A percentile compares a stretch with the other conserved stretches of the same genome.
Evolutionary conservation across 2,797 vertebrate species (phyloP).

Genomic region (Sebastes cheni): DNA sequence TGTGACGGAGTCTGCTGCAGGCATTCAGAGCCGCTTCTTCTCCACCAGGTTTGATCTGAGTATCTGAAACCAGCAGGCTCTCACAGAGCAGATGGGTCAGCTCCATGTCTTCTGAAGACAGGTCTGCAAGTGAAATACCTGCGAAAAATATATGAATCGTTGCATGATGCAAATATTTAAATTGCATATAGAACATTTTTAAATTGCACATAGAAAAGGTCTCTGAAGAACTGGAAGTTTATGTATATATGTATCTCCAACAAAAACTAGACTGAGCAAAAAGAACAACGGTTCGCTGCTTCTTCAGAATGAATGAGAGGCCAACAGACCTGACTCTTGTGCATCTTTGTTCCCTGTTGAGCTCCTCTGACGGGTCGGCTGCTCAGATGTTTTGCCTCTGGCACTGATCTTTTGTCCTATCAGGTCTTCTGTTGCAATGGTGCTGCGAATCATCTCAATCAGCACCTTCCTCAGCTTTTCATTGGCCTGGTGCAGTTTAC

Average conservation of each 20-base stretch:
- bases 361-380: constrained; percentile 16
- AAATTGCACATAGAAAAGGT: neutral
- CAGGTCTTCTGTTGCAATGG: constrained; percentile 84
- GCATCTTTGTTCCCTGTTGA: constrained; percentile 46
- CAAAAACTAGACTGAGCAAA: neutral
- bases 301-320: neutral
- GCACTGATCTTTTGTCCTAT: constrained; percentile 85
- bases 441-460: constrained; percentile 84
- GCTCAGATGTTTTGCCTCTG: constrained; percentile 49
- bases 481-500: constrained; percentile 80
- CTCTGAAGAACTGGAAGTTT: neutral
- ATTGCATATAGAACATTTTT: neutral
- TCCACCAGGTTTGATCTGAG: constrained; percentile 80
- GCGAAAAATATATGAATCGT: neutral
- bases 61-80: constrained; percentile 88
- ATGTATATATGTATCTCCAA: neutral
- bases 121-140: constrained; percentile 61
- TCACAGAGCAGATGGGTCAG: constrained; percentile 91
- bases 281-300: fast-evolving
- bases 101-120: constrained; percentile 82
- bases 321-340: constrained; percentile 70
- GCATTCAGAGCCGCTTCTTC: constrained; percentile 85
- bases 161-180: neutral
- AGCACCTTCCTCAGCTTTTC: constrained; percentile 86
- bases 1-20: constrained; percentile 81